Evolutionary conservation across 2,888 invertebrate species (phyloP).

Genomic region (Agonopterix arenella): DNA sequence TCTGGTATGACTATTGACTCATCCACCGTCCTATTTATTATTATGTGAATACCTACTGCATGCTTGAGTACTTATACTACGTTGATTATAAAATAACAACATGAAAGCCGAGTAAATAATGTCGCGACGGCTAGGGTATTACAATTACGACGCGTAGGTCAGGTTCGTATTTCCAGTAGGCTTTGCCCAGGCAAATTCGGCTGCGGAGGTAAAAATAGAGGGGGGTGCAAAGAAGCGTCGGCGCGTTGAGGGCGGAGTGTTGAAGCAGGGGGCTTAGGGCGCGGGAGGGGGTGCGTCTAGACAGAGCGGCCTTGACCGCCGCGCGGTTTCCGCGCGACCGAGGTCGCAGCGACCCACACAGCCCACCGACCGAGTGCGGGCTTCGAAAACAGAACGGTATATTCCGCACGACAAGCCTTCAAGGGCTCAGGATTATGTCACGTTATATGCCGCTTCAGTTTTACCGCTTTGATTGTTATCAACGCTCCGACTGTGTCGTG

Average conservation of each 20-base stretch:
- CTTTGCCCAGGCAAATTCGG: slow-evolving; percentile 52
- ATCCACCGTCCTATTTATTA: too few species aligned
- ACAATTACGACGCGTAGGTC: slow-evolving; percentile 40
- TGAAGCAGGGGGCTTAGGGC: slow-evolving; percentile 20
- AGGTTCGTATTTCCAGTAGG: slow-evolving; percentile 27
- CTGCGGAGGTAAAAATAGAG: slow-evolving; percentile 51
- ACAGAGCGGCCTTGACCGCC: slow-evolving; percentile 64
- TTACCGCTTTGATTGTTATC: too few species aligned
- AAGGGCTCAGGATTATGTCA: slow-evolving; percentile 5
- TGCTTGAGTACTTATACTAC: too few species aligned
- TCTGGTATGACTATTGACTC: too few species aligned
- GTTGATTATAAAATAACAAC: too few species aligned
- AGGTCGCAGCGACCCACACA: slow-evolving; percentile 61
- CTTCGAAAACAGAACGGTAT: slow-evolving; percentile 9
- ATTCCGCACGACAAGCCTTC: slow-evolving; percentile 4
- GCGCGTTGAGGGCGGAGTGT: slow-evolving; percentile 15
- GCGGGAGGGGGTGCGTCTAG: slow-evolving; percentile 20
- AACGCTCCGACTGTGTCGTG: too few species aligned
- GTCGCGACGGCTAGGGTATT: slow-evolving; percentile 10
- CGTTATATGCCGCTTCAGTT: background rate
- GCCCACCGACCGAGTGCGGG: slow-evolving; percentile 60
- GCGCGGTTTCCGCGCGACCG: slow-evolving; percentile 66
- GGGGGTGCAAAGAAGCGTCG: slow-evolving; percentile 21
- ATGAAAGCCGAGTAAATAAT: slow-evolving; percentile 4
- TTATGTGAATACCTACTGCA: too few species aligned